Base-by-base conservation (phyloP, 2,113 vertebrate species). In the Perognathus longimembris region DNA sequence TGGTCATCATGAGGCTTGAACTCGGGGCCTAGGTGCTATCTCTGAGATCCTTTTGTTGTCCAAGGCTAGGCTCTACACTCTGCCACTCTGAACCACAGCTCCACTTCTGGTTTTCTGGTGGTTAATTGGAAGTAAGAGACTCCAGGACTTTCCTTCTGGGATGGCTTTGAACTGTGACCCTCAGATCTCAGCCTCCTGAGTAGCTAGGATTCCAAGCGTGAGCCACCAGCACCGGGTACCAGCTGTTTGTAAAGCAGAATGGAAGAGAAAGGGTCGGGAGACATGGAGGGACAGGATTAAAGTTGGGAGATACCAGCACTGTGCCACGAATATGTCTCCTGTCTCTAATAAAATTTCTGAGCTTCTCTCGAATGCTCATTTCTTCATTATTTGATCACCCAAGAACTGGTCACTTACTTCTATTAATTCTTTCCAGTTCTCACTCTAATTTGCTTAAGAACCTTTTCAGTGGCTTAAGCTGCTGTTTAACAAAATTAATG, bases 381-480 rank as follows among this genome's bases (percentile, higher is more conserved):
- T 40, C 0, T 76, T 82, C 66, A 88, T 92, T 92, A 34, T 80
- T 81, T 84, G 38, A n/a, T 92, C 30, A 76, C 77, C 9, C 17
- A 36, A 59, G 57, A 91, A 89, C 18, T 92, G 76, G 63, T 93
- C 94, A 83, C 63, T 96, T 61, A 88, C 36, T 82, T 91, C 94
- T 95, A 71, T 93, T 91, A 82, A 78, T 95, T 78, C 66, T 15
- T 66, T 66, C 93, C 64, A 95, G 45, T 93, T 89, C 71, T 20
- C 84, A 20, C 7, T 91, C 28, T 84, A 95, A 85, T 83, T 96
- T 54, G 83, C 84, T 96, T 94, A 74, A 81, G 77, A 85, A 34
- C 32, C 32, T 85, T 95, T 88, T 32, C 7, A 91, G 22, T 70
- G 42, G 69, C n/a, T 94, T 95, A 92, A 94, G 84, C 64, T 92